Base-by-base conservation (phyloP, 1,140 invertebrate species). In the Halyomorpha halys region DNA sequence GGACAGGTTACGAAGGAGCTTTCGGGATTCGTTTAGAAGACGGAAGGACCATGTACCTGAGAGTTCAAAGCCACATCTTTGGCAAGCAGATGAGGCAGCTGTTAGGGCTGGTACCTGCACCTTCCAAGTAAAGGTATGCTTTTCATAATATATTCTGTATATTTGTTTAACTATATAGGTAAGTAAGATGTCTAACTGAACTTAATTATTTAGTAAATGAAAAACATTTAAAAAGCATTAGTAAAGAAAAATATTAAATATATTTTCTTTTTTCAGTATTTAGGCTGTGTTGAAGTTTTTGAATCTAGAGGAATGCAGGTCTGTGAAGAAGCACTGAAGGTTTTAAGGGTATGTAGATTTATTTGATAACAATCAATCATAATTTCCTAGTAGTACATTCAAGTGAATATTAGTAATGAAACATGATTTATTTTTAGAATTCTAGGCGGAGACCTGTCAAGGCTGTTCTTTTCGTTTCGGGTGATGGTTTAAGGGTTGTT, bases 241-340 rank as follows among this genome's bases (percentile, higher is more conserved):
- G n/a, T n/a, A n/a, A n/a, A n/a, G n/a, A n/a, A n/a, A n/a, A n/a
- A n/a, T n/a, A n/a, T 49, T 47, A 49, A 19, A 19, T 4, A 49
- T 49, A 68, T 60, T 68, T 69, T 67, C 68, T 65, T 68, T 66
- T 80, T 81, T 23, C 72, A 91, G 86, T 99, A 99, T 81, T 78
- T 99, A 71, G 97, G 97, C 67, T 97, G 94, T 78, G 92, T 98
- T 1, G 97, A 99, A 79, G 97, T 99, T 3, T 98, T 94, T 76
- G 97, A 99, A 77, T 98, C 95, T 0, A 82, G 97, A 72, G 97
- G 97, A 19, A 98, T 99, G 94, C 91, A 97, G 78, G 93, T 99
- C 44, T 99, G 97, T 80, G 97, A 99, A 77, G 94, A 97, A 77
- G 97, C 97, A 21, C 82, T 99, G 44, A 98, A 97, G 82, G 89